A percentile compares a stretch with the other conserved stretches of the same genome.
Evolutionary conservation across 2,797 vertebrate genomes (phyloP).

Genomic region (Chelonia mydas): DNA sequence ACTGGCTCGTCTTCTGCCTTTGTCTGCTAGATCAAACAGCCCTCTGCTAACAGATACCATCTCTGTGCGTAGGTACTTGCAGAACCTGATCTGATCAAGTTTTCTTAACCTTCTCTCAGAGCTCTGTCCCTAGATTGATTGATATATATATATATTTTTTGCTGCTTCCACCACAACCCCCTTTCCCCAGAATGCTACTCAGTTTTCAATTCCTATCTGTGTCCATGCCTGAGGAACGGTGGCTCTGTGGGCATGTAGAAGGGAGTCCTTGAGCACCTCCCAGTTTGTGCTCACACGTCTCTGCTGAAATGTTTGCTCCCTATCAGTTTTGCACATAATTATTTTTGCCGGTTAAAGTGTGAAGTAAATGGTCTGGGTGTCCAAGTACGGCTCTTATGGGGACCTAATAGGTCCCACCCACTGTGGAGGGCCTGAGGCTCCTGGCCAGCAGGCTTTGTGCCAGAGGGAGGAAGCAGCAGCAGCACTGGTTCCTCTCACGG

Average conservation of each 20-base stretch:
- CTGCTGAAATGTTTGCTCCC: not conserved
- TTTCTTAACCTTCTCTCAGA: not conserved
- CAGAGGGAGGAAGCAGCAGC: not conserved
- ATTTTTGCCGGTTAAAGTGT: not conserved
- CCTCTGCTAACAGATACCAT: not conserved
- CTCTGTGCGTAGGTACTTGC: not conserved
- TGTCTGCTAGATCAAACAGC: conserved; percentile 7
- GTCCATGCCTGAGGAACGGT: not conserved
- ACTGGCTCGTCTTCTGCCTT: not conserved
- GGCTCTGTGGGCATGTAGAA: not conserved
- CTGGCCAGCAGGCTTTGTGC: not conserved
- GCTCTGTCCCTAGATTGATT: not conserved
- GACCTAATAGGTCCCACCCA: not conserved
- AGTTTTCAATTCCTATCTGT: not conserved
- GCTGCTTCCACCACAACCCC: not conserved
- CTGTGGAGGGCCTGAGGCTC: not conserved
- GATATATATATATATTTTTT: no score
- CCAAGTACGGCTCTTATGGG: not conserved
- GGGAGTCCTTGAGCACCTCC: not conserved
- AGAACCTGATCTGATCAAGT: not conserved
- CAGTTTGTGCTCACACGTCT: not conserved
- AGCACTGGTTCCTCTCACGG: not conserved
- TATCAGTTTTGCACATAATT: not conserved
- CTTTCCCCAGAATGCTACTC: not conserved
- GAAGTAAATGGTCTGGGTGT: not conserved